These are phyloP conservation scores for Perca fluviatilis DNA, from an alignment of 2,113 vertebrate species.

Conservation along the genomic window DNA sequence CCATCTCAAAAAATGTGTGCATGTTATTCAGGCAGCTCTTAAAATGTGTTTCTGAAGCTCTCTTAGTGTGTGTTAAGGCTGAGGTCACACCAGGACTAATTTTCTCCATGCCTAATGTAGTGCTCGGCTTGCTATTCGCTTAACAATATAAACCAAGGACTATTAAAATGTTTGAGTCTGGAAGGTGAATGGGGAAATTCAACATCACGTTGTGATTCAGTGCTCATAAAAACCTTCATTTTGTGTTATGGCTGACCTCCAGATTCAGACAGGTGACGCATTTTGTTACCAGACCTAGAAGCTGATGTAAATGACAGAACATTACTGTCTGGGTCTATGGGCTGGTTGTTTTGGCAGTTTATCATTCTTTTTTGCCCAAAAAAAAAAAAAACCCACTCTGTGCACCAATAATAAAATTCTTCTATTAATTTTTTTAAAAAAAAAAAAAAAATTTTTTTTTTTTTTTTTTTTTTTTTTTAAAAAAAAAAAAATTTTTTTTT, in stretches of 20 bases:
- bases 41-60: constrained; percentile 28
- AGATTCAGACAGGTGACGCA: constrained; percentile 25
- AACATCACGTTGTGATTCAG: constrained; percentile 17
- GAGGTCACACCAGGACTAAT: constrained; percentile 65
- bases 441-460: too few species aligned
- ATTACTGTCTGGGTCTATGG: constrained; percentile 8
- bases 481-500: too few species aligned
- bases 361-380: too few species aligned
- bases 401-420: too few species aligned
- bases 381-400: too few species aligned
- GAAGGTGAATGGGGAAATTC: constrained; percentile 41
- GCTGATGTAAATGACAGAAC: constrained; percentile 36
- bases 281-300: constrained; percentile 17
- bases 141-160: constrained; percentile 59
- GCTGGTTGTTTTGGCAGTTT: constrained; percentile 33
- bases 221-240: constrained; percentile 30
- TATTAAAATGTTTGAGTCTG: constrained; percentile 47
- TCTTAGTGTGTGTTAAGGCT: constrained; percentile 34
- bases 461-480: too few species aligned
- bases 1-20: constrained; percentile 20
- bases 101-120: constrained; percentile 55
- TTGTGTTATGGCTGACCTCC: constrained; percentile 12
- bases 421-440: too few species aligned
- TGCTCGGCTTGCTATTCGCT: constrained; percentile 21
- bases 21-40: constrained; percentile 29